phyloP scores from a whole-genome alignment of 2,888 invertebrate genomes.

The Drosophila imparisetae region DNA sequence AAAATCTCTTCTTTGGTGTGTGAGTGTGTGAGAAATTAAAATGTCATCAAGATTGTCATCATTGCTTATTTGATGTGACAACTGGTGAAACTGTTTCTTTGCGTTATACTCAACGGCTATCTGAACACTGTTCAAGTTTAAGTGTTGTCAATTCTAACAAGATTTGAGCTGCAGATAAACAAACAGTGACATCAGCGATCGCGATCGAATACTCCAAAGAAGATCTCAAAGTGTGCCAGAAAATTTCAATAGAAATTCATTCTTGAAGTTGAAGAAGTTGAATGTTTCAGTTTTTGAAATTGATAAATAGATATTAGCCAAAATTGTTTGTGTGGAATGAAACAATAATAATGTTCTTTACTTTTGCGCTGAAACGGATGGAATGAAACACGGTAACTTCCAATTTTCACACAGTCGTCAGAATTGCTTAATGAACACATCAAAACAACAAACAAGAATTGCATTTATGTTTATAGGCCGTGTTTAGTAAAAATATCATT shows the following conservation, averaged over 20 bases:
- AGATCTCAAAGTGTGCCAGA: conserved; percentile 37
- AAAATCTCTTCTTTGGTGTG: conserved; percentile 64
- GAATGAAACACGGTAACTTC: background rate
- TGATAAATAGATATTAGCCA: background rate
- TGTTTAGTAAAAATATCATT: conserved; percentile 34
- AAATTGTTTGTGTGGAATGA: background rate
- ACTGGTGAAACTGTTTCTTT: conserved; percentile 55
- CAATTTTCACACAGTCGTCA: conserved; percentile 28
- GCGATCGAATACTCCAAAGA: conserved; percentile 36
- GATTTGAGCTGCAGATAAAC: conserved; percentile 74
- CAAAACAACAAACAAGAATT: conserved; percentile 69
- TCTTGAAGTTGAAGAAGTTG: background rate
- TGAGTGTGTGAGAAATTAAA: conserved; percentile 78
- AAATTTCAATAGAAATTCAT: background rate
- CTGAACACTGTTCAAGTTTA: conserved; percentile 69
- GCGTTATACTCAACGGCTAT: conserved; percentile 34
- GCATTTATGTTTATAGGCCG: conserved; percentile 63
- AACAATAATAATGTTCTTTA: background rate
- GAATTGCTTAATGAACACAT: conserved; percentile 75
- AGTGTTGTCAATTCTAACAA: conserved; percentile 82
- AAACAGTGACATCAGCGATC: conserved; percentile 58
- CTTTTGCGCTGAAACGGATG: background rate
- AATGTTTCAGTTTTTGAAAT: background rate
- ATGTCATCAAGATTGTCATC: conserved; percentile 83
- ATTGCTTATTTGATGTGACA: conserved; percentile 73